phyloP scores from a whole-genome alignment of 53 echinoderm and acorn worm species.

The Apostichopus leukothele region DNA sequence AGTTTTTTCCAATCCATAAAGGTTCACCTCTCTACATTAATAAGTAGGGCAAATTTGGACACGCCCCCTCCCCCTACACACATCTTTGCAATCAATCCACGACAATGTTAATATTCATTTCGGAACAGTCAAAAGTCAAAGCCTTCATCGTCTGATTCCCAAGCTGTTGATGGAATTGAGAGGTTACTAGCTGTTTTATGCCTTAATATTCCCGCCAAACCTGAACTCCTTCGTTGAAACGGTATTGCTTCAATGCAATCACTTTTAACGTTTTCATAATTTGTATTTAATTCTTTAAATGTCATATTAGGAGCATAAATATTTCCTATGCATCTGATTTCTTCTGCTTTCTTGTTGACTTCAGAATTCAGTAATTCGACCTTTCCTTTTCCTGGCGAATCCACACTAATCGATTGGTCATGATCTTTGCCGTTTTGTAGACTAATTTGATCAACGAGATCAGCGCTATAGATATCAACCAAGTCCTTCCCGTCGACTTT shows the following conservation, averaged over 20 bases:
- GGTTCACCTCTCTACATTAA: too few relatives aligned
- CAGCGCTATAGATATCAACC: conserved; percentile 3
- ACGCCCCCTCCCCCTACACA: too few relatives aligned
- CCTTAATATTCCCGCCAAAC: conserved; percentile 27
- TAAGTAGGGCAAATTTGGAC: too few relatives aligned
- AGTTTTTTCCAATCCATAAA: not conserved
- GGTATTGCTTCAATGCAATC: conserved; percentile 31
- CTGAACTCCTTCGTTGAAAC: conserved; percentile 28
- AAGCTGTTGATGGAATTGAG: conserved; percentile 40
- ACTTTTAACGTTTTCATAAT: conserved; percentile 29
- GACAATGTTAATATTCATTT: not conserved
- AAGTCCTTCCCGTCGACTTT: conserved; percentile 36
- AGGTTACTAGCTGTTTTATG: conserved; percentile 25
- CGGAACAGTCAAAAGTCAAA: not conserved
- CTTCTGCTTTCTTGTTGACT: conserved; percentile 36
- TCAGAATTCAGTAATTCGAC: not conserved
- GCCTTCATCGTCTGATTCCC: conserved; percentile 57
- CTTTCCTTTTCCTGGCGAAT: not conserved
- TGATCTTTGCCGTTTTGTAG: not conserved
- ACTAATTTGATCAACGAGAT: not conserved
- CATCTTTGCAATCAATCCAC: too few relatives aligned
- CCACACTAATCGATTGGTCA: not conserved
- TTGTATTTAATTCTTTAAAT: conserved; percentile 51
- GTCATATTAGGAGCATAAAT: conserved; percentile 64
- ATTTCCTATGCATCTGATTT: conserved; percentile 61